A percentile compares a stretch with the other conserved stretches of the same genome.
Evolutionary conservation across 2,113 vertebrate species (phyloP).

Genomic region (Muntiacus reevesi): DNA sequence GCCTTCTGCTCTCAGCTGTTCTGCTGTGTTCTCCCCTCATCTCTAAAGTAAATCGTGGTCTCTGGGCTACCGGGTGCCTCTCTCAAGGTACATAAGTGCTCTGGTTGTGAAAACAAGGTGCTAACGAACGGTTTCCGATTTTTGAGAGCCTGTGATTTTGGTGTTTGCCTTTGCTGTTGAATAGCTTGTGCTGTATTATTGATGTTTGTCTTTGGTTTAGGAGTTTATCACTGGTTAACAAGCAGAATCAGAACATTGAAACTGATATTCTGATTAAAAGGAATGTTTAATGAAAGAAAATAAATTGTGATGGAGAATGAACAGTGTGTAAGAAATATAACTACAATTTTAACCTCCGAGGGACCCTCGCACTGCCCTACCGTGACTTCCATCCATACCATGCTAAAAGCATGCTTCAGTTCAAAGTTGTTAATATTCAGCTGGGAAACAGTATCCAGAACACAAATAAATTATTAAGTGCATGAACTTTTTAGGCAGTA

Average conservation of each 20-base stretch:
- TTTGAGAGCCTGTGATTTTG: conserved; percentile 62
- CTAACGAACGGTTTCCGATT: conserved; percentile 46
- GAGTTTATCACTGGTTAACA: conserved; percentile 72
- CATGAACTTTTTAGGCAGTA: conserved; percentile 99
- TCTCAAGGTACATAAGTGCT: conserved; percentile 32
- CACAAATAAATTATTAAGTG: conserved; percentile 99
- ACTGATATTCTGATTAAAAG: conserved; percentile 89
- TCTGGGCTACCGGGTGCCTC: neutral
- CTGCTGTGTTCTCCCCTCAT: neutral
- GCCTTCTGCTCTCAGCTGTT: neutral
- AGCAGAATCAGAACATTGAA: conserved; percentile 81
- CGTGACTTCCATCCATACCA: conserved; percentile 87
- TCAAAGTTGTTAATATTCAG: conserved; percentile 99
- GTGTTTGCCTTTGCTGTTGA: conserved; percentile 42
- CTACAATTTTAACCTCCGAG: conserved; percentile 83
- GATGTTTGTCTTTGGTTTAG: conserved; percentile 73
- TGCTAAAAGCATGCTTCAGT: conserved; percentile 93
- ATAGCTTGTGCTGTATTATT: conserved; percentile 36
- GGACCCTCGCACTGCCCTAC: conserved; percentile 87
- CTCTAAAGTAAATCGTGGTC: neutral
- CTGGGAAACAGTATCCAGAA: conserved; percentile 99
- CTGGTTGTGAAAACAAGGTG: conserved; percentile 56
- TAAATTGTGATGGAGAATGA: conserved; percentile 82
- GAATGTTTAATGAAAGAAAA: conserved; percentile 90
- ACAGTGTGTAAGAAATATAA: conserved; percentile 80